Conservation (phyloP, 2,797 vertebrate genomes). For the Poecile montanus region DNA sequence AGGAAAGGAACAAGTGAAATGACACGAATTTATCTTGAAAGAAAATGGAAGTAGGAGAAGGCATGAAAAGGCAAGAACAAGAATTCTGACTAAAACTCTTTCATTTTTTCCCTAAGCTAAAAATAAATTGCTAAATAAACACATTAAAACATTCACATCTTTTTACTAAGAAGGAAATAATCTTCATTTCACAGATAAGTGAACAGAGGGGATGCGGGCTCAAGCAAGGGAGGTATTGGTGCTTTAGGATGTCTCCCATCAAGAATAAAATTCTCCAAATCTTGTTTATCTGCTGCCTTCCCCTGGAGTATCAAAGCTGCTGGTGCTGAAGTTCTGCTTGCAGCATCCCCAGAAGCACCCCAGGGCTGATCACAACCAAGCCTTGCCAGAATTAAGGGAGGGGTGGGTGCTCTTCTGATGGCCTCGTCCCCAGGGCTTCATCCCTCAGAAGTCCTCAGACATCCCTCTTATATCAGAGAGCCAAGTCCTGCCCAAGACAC, state of each 20-base stretch:
- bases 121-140: constrained; percentile 28
- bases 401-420: accelerated
- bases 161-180: background rate
- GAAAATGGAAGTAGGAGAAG: background rate
- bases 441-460: background rate
- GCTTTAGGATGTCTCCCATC: background rate
- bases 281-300: background rate
- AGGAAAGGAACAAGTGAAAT: constrained; percentile 27
- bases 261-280: background rate
- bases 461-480: background rate
- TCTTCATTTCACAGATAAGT: background rate
- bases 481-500: background rate
- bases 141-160: background rate
- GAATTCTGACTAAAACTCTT: background rate
- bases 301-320: background rate
- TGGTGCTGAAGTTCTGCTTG: background rate
- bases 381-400: background rate
- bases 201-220: background rate
- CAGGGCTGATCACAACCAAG: background rate
- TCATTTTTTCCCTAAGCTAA: background rate
- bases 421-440: background rate
- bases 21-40: constrained; percentile 14
- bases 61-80: background rate
- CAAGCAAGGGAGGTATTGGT: background rate
- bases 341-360: background rate